phyloP scores from a whole-genome alignment of 2,113 vertebrate genomes.

The Spermophilus dauricus region DNA sequence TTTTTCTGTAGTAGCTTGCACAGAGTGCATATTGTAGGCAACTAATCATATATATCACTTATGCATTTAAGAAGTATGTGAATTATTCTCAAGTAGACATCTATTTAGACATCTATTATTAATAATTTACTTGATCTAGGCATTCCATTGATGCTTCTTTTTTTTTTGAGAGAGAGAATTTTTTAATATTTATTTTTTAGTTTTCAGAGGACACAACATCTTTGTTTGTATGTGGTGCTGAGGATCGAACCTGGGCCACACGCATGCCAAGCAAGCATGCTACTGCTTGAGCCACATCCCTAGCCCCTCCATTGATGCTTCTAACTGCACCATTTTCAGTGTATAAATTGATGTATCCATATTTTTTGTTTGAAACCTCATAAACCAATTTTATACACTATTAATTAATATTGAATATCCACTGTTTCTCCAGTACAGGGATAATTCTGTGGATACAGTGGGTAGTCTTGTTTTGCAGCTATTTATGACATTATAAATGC shows the following conservation, averaged over 20 bases:
- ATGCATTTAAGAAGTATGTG: background rate
- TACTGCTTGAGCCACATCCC: no score
- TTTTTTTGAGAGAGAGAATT: no score
- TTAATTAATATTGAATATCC: background rate
- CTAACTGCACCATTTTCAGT: background rate
- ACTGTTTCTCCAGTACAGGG: background rate
- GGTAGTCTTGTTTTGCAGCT: background rate
- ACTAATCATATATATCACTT: background rate
- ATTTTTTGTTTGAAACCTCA: constrained; percentile 56
- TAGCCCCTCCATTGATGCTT: background rate
- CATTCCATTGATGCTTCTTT: background rate
- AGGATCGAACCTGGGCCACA: no score
- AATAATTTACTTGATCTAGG: background rate
- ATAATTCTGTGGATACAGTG: background rate
- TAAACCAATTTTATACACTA: background rate
- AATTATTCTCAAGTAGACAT: background rate
- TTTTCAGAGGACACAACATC: no score
- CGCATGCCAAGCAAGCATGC: no score
- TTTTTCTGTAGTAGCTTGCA: background rate
- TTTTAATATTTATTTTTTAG: no score
- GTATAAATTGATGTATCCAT: background rate
- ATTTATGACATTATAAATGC: background rate
- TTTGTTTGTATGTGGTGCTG: no score
- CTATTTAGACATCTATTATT: background rate
- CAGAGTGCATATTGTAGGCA: background rate